Conservation (phyloP, 1,140 invertebrate genomes). For the Zophobas morio region DNA sequence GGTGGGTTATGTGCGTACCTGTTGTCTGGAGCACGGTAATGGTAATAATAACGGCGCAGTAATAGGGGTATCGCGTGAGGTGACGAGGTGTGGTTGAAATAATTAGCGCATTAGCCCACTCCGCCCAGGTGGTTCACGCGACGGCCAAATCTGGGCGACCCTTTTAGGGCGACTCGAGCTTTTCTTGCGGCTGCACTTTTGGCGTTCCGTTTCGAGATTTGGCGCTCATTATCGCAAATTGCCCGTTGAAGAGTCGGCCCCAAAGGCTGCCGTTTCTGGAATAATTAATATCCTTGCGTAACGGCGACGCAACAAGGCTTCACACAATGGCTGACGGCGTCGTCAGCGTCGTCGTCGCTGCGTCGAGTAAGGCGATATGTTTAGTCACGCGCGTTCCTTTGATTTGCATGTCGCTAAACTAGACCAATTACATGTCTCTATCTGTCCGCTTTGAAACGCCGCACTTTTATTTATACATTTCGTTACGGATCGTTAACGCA, state of each 20-base stretch:
- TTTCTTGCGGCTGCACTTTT: no score
- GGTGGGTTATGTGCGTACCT: constrained; percentile 18
- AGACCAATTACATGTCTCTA: constrained; percentile 63
- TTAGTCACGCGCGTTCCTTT: constrained; percentile 62
- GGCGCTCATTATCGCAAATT: not conserved
- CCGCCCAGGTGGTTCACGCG: constrained; percentile 57
- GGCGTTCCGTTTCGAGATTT: no score
- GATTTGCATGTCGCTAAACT: constrained; percentile 64
- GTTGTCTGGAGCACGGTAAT: constrained; percentile 32
- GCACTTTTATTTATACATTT: constrained; percentile 61
- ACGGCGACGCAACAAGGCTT: constrained; percentile 45
- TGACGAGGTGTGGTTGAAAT: constrained; percentile 58
- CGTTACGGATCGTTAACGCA: constrained; percentile 58
- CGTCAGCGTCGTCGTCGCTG: constrained; percentile 41
- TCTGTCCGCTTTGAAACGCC: constrained; percentile 61
- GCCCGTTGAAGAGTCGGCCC: constrained; percentile 15
- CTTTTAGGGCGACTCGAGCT: constrained; percentile 7
- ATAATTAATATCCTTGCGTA: constrained; percentile 59
- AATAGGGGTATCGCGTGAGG: constrained; percentile 56
- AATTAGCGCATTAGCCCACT: constrained; percentile 59
- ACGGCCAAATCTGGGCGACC: constrained; percentile 34
- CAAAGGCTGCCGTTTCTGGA: constrained; percentile 17
- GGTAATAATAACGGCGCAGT: constrained; percentile 41
- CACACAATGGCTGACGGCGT: constrained; percentile 45
- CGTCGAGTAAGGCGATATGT: constrained; percentile 61